Evolutionary conservation across 2,888 invertebrate species (phyloP).

Genomic region (Notodonta ziczac): DNA sequence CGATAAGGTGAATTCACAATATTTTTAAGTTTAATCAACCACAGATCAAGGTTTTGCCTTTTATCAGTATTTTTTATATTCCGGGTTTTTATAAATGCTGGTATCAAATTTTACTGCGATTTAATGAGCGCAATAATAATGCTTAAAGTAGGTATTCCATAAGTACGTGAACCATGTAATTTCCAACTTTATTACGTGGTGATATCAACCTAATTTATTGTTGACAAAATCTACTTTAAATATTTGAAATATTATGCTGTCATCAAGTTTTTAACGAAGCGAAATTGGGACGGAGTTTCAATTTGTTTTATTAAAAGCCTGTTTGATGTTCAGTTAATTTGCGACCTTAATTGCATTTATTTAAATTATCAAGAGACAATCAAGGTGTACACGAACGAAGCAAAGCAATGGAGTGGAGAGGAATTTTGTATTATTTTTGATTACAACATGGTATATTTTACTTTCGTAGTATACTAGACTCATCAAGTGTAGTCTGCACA

Average conservation of each 20-base stretch:
- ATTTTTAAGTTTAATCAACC: constrained; percentile 13
- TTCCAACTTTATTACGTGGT: constrained; percentile 56
- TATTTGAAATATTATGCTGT: constrained; percentile 39
- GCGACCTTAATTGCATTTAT: constrained; percentile 59
- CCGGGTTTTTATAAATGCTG: constrained; percentile 23
- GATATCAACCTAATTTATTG: constrained; percentile 55
- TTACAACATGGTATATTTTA: not conserved
- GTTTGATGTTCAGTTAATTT: constrained; percentile 53
- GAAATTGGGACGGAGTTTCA: constrained; percentile 32
- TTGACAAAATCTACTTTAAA: constrained; percentile 40
- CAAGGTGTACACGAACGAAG: constrained; percentile 14
- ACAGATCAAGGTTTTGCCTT: constrained; percentile 15
- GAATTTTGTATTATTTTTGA: constrained; percentile 1
- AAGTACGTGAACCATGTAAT: constrained; percentile 48
- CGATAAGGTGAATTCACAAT: constrained; percentile 8
- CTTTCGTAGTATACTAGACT: too few species aligned
- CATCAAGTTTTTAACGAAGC: constrained; percentile 37
- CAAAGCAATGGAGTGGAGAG: constrained; percentile 14
- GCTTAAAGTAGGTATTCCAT: constrained; percentile 50
- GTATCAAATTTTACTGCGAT: constrained; percentile 57
- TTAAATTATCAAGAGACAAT: constrained; percentile 46
- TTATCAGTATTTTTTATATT: constrained; percentile 16
- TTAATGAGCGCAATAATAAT: constrained; percentile 62
- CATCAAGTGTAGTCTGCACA: too few species aligned
- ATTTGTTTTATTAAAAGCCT: constrained; percentile 44